Base-by-base conservation (phyloP, 1,140 invertebrate genomes). In the Sitobion miscanthi region DNA sequence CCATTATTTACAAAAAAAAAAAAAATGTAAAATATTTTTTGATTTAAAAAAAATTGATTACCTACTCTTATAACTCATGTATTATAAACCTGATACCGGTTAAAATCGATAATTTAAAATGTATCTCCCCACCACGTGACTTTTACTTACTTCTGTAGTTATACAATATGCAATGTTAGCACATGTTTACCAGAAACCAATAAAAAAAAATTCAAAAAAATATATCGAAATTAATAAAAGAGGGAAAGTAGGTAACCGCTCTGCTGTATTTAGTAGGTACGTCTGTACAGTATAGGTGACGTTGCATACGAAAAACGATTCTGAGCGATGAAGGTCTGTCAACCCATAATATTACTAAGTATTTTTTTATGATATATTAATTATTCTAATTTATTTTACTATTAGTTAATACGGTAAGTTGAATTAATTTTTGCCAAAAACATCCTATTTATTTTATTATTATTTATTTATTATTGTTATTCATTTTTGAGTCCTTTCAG, bases 131-230 rank as follows among this genome's bases (percentile, higher is more conserved):
- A 77, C n/a, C 30, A n/a, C 14, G 30, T 17, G 62, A 35, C n/a
- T 77, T 77, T 35, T 77, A 77, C 14, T 17, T 77, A 77, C 30
- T n/a, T 17, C 17, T 35, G 1, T 5, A n/a, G 30, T 77, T 77
- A 77, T n/a, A 69, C n/a, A 77, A 77, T 77, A n/a, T n/a, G 30
- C 30, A 77, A 77, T 77, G 14, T 77, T n/a, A 77, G 62, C 62
- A n/a, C 4, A n/a, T n/a, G 62, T n/a, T 30, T 77, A n/a, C 14
- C 30, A 77, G 14, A n/a, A 77, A n/a, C 30, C 14, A 14, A n/a
- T 77, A 57, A 57, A n/a, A 69, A n/a, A 77, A 77, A 77, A 77
- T 77, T 77, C 62, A 77, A 77, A 77, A n/a, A 77, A 77, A 77
- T n/a, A n/a, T 77, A n/a, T n/a, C n/a, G n/a, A 77, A 77, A 77